Evolutionary conservation across 2,888 invertebrate species (phyloP).

Genomic region (Ochropleura leucogaster): DNA sequence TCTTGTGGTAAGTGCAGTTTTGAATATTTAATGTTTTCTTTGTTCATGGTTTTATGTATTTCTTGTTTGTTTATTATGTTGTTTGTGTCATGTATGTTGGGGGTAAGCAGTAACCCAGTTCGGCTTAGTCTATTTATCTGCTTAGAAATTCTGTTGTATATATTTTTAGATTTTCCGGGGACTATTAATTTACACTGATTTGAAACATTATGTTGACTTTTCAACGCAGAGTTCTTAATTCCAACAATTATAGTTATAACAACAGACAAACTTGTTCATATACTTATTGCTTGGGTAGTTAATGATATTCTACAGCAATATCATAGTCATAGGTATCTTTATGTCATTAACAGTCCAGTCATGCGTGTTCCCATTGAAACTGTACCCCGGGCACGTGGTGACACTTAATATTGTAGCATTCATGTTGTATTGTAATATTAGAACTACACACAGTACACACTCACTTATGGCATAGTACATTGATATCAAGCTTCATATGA

Average conservation of each 20-base stretch:
- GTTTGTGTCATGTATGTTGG: neutral
- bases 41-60: conserved; percentile 1
- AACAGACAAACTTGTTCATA: neutral
- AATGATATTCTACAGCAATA: conserved; percentile 13
- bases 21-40: neutral
- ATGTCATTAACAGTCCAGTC: conserved; percentile 31
- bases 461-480: no score
- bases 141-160: neutral
- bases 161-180: neutral
- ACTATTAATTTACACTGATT: no score
- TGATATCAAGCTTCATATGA: no score
- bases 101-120: neutral
- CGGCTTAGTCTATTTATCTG: no score
- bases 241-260: neutral
- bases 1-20: conserved; percentile 59
- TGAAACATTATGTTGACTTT: neutral
- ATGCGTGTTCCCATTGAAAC: conserved; percentile 44
- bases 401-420: conserved; percentile 29
- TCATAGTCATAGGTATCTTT: neutral
- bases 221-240: neutral
- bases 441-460: no score
- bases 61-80: neutral
- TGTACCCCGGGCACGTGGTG: conserved; percentile 4
- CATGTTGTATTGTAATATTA: conserved; percentile 5
- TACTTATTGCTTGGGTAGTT: neutral